Evolutionary conservation across 2,888 invertebrate species (phyloP), one percentile per base, ranked within the genome.

Genomic region (Emmelina monodactyla): DNA sequence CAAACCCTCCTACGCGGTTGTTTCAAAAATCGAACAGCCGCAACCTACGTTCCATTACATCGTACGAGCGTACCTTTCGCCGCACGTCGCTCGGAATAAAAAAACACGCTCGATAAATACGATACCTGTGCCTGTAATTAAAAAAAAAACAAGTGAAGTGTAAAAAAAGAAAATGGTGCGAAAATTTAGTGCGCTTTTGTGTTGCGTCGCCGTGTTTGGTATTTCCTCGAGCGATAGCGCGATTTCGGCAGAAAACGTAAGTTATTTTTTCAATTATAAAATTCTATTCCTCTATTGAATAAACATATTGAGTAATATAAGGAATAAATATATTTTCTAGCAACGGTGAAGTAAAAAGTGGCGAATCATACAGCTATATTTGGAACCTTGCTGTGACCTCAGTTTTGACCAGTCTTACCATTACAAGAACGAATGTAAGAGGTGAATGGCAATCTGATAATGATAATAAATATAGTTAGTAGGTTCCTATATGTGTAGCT

Each of bases 1-100:
- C 65, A 72, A 73, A 61, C 79, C 78, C 73, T 66, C 76, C 78
- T 76, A 78, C 76, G 76, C 78, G 78, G 71, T 76, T 75, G 78
- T 76, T 79, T 79, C 78, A 76, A 79, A 76, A 72, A 66, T 68
- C 59, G 49, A 55, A 65, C 73, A 67, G 62, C 63, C 58, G 55
- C 61, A 51, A 56, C 52, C 57, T 49, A 51, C 51, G 60, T 56
- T 56, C 57, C 66, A 71, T 55, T 25, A 69, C 55, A 49, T 63
- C 59, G 58, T 58, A 53, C 58, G 57, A 54, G 55, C 57, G 72
- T 58, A 62, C 72, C 69, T 71, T 71, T 70, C 71, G 71, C 67
- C 52, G 65, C 60, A 57, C 58, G 62, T 45, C 41, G 47, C 45
- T 44, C 37, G 34, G 33, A 12, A 13, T 9, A 28, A 29, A 29